A percentile compares a stretch with the other conserved stretches of the same genome.
phyloP scores from a whole-genome alignment of 2,888 invertebrate genomes.

The Drosophila mercatorum region DNA sequence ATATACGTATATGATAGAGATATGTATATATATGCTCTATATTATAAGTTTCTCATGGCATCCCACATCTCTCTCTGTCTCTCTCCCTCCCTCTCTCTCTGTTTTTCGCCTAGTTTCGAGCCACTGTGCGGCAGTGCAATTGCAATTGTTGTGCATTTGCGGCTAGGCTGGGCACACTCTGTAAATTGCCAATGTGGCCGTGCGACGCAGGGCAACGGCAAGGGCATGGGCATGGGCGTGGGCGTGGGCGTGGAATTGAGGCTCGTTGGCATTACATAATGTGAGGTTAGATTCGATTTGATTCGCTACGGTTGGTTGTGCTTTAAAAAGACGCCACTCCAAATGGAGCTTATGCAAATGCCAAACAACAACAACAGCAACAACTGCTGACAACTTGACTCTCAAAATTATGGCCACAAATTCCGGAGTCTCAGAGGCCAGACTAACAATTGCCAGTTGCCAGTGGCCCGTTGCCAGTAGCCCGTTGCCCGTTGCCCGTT shows the following conservation, averaged over 20 bases:
- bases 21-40: too few species aligned
- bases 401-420: slow-evolving; percentile 54
- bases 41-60: too few species aligned
- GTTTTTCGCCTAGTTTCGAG: neutral
- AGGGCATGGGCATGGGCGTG: neutral
- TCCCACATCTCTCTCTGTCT: too few species aligned
- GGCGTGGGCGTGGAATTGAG: neutral
- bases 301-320: neutral
- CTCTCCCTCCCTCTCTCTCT: too few species aligned
- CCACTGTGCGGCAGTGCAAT: slow-evolving; percentile 13
- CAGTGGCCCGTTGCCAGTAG: neutral
- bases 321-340: slow-evolving; percentile 30
- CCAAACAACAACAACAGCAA: neutral
- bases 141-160: slow-evolving; percentile 35
- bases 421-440: slow-evolving; percentile 33
- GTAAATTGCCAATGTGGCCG: slow-evolving; percentile 32
- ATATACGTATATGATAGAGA: too few species aligned
- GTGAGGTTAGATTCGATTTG: slow-evolving; percentile 3
- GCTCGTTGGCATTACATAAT: slow-evolving; percentile 7
- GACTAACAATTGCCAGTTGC: slow-evolving; percentile 4
- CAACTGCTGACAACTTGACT: slow-evolving; percentile 51
- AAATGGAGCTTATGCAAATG: slow-evolving; percentile 47
- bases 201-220: slow-evolving; percentile 1
- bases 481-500: neutral
- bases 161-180: slow-evolving; percentile 21